Evolutionary conservation across 2,113 vertebrate species (phyloP).

Genomic region (Paratilapia polleni): DNA sequence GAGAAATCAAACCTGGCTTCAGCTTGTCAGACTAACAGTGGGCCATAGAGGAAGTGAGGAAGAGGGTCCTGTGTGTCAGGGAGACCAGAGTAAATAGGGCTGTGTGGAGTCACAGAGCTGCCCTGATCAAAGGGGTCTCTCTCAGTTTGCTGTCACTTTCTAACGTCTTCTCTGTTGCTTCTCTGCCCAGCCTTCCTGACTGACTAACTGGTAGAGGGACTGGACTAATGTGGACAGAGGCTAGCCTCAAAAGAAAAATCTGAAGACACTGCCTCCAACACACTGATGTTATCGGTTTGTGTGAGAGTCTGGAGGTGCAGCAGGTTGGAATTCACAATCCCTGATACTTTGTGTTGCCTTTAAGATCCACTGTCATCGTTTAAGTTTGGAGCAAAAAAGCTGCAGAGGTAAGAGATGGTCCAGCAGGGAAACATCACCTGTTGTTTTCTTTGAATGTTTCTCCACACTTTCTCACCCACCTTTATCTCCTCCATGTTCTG

Average conservation of each 20-base stretch:
- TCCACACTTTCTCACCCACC: constrained; percentile 5
- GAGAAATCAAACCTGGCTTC: constrained; percentile 58
- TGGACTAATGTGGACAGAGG: constrained; percentile 22
- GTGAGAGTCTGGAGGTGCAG: constrained; percentile 12
- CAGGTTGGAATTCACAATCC: constrained; percentile 11
- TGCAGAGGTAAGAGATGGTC: constrained; percentile 25
- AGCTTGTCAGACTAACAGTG: constrained; percentile 56
- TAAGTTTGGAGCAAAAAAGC: constrained; percentile 24
- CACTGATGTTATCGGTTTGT: constrained; percentile 16
- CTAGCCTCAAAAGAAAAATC: constrained; percentile 23
- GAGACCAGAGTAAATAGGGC: constrained; percentile 61
- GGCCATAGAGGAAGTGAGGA: constrained; percentile 60
- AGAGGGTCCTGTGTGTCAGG: constrained; percentile 59
- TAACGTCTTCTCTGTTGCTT: constrained; percentile 35
- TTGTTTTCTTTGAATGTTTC: constrained; percentile 38
- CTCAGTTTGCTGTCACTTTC: constrained; percentile 56
- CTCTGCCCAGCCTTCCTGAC: constrained; percentile 25
- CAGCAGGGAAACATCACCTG: constrained; percentile 8
- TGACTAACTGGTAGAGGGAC: constrained; percentile 32
- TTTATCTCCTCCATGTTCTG: background rate
- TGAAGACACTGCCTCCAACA: constrained; percentile 37
- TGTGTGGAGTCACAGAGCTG: constrained; percentile 67
- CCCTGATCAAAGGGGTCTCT: constrained; percentile 67
- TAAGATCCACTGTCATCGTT: constrained; percentile 27
- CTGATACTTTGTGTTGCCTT: background rate